Conservation (phyloP, 2,113 vertebrate species). For the Casuarius casuarius region DNA sequence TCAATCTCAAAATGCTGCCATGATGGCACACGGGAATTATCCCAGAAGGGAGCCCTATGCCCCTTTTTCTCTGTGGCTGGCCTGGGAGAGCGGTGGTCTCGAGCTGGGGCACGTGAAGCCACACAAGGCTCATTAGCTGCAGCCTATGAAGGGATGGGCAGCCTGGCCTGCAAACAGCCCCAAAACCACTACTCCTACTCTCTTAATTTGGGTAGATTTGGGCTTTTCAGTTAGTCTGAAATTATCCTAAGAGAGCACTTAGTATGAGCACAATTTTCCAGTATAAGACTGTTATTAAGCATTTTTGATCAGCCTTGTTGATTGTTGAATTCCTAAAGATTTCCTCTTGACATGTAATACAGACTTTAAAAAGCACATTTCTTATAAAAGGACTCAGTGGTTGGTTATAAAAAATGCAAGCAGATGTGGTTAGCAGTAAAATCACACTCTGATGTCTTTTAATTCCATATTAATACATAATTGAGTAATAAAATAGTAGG, state of each 20-base stretch:
- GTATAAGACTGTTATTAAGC: neutral
- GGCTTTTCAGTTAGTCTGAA: neutral
- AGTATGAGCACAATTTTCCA: neutral
- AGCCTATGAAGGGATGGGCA: neutral
- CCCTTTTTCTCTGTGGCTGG: neutral
- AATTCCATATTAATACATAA: slow-evolving; percentile 65
- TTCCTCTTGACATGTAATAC: slow-evolving; percentile 15
- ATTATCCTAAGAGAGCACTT: neutral
- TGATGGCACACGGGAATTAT: neutral
- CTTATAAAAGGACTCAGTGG: slow-evolving; percentile 16
- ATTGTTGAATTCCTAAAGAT: slow-evolving; percentile 11
- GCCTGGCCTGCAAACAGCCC: neutral
- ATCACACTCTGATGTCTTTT: slow-evolving; percentile 28
- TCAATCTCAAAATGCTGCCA: neutral
- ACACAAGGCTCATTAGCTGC: neutral
- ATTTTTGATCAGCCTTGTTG: neutral
- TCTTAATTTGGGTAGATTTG: neutral
- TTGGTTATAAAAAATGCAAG: slow-evolving; percentile 48
- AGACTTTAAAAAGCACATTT: slow-evolving; percentile 12
- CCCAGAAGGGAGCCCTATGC: neutral
- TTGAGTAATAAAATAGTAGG: slow-evolving; percentile 50
- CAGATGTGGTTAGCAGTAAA: slow-evolving; percentile 54
- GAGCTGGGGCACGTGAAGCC: neutral
- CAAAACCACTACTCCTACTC: neutral
- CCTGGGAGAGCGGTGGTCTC: neutral